Conservation (phyloP, 1,140 invertebrate species). For the Pomacea maculata region DNA sequence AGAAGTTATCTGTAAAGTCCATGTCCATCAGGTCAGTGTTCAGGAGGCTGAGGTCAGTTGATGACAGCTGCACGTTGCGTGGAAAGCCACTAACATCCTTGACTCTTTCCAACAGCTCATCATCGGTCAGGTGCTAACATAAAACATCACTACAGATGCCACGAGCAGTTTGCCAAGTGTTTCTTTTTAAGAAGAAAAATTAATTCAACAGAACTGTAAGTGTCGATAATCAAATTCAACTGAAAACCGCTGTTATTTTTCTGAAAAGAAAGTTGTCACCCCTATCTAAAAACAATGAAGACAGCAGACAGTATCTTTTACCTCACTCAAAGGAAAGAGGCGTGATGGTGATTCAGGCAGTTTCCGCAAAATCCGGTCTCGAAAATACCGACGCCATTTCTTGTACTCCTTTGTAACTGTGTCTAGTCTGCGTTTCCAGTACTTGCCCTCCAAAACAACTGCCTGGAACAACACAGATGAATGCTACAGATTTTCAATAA, state of each 20-base stretch:
- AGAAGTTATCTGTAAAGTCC: constrained; percentile 80
- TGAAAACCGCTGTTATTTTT: no score
- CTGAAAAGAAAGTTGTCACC: no score
- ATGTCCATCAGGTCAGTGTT: constrained; percentile 71
- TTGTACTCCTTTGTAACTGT: constrained; percentile 99
- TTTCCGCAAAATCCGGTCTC: constrained; percentile 57
- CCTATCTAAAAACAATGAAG: no score
- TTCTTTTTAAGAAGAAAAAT: neutral
- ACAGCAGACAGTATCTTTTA: neutral
- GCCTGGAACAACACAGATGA: constrained; percentile 72
- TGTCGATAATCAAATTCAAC: no score
- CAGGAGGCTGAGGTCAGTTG: constrained; percentile 45
- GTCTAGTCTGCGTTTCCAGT: constrained; percentile 97
- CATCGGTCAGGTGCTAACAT: constrained; percentile 7
- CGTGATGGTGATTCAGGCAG: neutral
- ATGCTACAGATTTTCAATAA: neutral
- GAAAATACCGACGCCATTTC: constrained; percentile 97
- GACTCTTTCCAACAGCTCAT: constrained; percentile 41
- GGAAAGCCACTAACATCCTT: constrained; percentile 35
- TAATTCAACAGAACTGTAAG: neutral
- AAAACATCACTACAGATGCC: neutral
- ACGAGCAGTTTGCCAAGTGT: neutral
- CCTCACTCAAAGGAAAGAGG: neutral
- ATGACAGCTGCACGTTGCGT: constrained; percentile 35
- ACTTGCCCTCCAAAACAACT: constrained; percentile 96